A percentile compares a stretch with the other conserved stretches of the same genome.
Evolutionary conservation across 2,888 invertebrate species (phyloP).

Genomic region (Xestia sexstrigata): DNA sequence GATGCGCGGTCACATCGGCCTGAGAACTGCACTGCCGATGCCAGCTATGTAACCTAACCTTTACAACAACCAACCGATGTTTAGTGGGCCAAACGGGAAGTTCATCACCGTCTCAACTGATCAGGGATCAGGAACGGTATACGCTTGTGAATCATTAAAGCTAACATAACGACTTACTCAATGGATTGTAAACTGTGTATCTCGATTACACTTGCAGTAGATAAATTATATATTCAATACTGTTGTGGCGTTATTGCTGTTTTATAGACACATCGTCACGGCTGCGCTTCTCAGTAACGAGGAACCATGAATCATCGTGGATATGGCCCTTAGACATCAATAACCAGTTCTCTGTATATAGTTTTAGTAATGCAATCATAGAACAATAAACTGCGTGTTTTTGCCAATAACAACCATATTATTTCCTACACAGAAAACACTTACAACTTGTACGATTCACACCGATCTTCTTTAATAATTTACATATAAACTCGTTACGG

Average conservation of each 20-base stretch:
- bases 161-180: conserved; percentile 27
- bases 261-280: conserved; percentile 29
- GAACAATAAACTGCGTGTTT: background rate
- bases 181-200: conserved; percentile 32
- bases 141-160: conserved; percentile 17
- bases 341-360: background rate
- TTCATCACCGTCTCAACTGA: conserved; percentile 49
- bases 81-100: conserved; percentile 39
- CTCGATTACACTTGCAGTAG: conserved; percentile 30
- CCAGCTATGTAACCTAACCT: background rate
- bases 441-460: conserved; percentile 16
- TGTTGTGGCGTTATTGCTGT: conserved; percentile 15
- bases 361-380: background rate
- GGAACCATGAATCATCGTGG: background rate
- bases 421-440: background rate
- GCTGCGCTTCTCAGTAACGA: conserved; percentile 11
- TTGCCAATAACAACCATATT: background rate
- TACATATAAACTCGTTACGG: conserved; percentile 49
- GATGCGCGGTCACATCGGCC: background rate
- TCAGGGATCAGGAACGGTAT: conserved; percentile 23
- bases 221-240: conserved; percentile 46
- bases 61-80: conserved; percentile 34
- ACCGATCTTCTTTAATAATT: conserved; percentile 45
- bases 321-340: background rate
- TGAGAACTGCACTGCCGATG: background rate